Evolutionary conservation across 2,888 invertebrate species (phyloP).

Genomic region (Entomobrya multifasciata): DNA sequence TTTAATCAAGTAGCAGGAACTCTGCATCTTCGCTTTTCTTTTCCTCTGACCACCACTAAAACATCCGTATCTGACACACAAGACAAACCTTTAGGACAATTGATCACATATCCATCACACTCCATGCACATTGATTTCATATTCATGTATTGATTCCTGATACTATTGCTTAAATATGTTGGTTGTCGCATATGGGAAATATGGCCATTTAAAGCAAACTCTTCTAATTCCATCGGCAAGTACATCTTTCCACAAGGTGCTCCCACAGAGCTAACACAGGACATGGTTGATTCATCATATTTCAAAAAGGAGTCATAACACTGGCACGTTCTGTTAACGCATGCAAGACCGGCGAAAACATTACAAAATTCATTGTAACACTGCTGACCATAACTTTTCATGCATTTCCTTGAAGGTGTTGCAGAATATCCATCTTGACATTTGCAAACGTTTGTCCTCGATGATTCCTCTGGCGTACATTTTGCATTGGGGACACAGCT

Average conservation of each 20-base stretch:
- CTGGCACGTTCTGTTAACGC: slow-evolving; percentile 55
- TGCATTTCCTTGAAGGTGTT: slow-evolving; percentile 65
- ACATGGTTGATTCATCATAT: slow-evolving; percentile 50
- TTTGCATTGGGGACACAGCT: slow-evolving; percentile 58
- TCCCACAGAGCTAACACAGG: slow-evolving; percentile 58
- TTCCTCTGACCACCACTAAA: slow-evolving; percentile 53
- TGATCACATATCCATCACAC: slow-evolving; percentile 65
- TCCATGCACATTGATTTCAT: slow-evolving; percentile 66
- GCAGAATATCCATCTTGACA: slow-evolving; percentile 58
- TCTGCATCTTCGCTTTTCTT: slow-evolving; percentile 47
- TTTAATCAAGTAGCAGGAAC: slow-evolving; percentile 44
- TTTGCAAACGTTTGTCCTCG: neutral
- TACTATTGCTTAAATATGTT: slow-evolving; percentile 24
- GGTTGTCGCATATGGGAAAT: slow-evolving; percentile 11
- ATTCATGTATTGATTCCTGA: slow-evolving; percentile 56
- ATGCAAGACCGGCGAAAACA: slow-evolving; percentile 65
- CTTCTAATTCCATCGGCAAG: slow-evolving; percentile 63
- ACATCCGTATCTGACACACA: slow-evolving; percentile 51
- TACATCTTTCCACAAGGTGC: slow-evolving; percentile 69
- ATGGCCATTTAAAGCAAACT: slow-evolving; percentile 55
- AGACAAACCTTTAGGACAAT: slow-evolving; percentile 38
- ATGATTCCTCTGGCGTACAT: slow-evolving; percentile 33
- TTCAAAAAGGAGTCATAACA: slow-evolving; percentile 71
- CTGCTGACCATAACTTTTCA: slow-evolving; percentile 58
- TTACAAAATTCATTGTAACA: slow-evolving; percentile 72